These are phyloP conservation scores for Melopsittacus undulatus DNA, from an alignment of 2,797 vertebrate genomes.

Conservation along the genomic window DNA sequence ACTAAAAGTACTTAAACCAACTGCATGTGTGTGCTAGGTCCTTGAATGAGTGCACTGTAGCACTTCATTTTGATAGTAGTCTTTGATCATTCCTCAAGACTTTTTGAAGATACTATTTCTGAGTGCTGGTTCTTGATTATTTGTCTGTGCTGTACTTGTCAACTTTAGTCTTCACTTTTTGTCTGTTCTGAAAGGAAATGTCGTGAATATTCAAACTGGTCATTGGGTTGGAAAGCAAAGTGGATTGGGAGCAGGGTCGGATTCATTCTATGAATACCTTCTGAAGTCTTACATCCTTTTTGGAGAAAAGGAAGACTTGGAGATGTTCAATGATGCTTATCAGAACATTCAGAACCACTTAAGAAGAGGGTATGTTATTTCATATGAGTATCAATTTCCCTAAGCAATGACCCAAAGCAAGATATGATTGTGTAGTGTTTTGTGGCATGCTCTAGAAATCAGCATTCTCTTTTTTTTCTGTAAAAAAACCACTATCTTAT, in stretches of 20 bases:
- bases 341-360: conserved; percentile 93
- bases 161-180: background rate
- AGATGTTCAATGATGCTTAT: conserved; percentile 94
- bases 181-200: conserved; percentile 84
- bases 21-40: background rate
- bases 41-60: background rate
- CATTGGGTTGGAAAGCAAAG: conserved; percentile 97
- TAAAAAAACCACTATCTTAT: background rate
- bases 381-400: background rate
- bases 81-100: background rate
- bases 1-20: background rate
- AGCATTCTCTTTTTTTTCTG: background rate
- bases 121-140: background rate
- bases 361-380: conserved; percentile 88
- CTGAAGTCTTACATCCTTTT: conserved; percentile 98
- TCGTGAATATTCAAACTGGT: conserved; percentile 97
- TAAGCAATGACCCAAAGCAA: background rate
- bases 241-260: conserved; percentile 93
- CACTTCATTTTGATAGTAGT: background rate
- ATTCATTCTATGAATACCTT: conserved; percentile 98
- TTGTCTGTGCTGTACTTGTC: background rate
- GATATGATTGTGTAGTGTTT: background rate
- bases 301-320: conserved; percentile 93
- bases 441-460: background rate
- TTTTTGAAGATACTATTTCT: background rate